Percentiles rank a stretch among this genome's conserved stretches.
phyloP scores from a whole-genome alignment of 2,888 invertebrate species.

The Seira musarum region DNA sequence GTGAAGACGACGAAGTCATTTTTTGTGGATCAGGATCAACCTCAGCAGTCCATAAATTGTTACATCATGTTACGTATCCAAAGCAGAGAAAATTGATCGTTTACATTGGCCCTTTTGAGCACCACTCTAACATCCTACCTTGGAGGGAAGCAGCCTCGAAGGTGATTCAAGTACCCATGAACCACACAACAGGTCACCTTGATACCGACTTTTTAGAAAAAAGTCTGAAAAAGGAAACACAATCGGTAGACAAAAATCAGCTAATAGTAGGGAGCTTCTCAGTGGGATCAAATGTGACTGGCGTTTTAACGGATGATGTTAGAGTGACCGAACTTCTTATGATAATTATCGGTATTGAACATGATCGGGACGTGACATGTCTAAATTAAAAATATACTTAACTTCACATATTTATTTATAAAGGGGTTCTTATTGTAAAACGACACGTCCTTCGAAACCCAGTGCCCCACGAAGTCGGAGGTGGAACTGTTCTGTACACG shows the following conservation, averaged over 20 bases:
- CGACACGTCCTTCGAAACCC: slow-evolving; percentile 75
- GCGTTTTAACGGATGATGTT: slow-evolving; percentile 87
- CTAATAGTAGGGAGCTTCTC: slow-evolving; percentile 88
- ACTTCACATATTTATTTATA: no score
- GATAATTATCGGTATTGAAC: no score
- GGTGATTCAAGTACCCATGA: slow-evolving; percentile 55
- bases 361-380: no score
- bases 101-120: slow-evolving; percentile 85
- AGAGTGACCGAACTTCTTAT: slow-evolving; percentile 86
- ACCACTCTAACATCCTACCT: slow-evolving; percentile 83
- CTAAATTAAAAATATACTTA: no score
- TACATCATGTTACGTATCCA: slow-evolving; percentile 73
- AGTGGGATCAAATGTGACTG: slow-evolving; percentile 91
- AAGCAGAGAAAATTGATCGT: slow-evolving; percentile 73
- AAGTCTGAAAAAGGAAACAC: slow-evolving; percentile 30
- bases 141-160: slow-evolving; percentile 84
- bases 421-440: slow-evolving; percentile 79
- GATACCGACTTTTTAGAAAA: slow-evolving; percentile 50
- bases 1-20: slow-evolving; percentile 84
- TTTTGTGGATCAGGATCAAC: slow-evolving; percentile 82
- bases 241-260: slow-evolving; percentile 73
- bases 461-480: slow-evolving; percentile 75
- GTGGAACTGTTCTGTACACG: slow-evolving; percentile 76
- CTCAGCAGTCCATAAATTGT: slow-evolving; percentile 83
- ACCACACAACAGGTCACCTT: slow-evolving; percentile 40